Evolutionary conservation across 2,888 invertebrate species (phyloP).

Genomic region (Epiperipatus broadwayi): DNA sequence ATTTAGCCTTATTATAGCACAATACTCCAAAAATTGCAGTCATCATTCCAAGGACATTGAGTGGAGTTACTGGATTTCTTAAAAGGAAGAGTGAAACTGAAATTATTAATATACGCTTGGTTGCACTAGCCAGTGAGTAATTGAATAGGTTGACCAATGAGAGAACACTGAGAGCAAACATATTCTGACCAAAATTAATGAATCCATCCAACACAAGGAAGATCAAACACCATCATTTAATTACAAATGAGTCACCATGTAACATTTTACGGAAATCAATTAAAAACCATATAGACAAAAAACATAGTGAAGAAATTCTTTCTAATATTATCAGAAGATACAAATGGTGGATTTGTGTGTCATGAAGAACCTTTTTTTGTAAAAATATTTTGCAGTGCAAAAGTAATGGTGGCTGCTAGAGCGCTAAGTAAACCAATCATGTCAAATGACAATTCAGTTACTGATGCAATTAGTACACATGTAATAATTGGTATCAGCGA

Average conservation of each 20-base stretch:
- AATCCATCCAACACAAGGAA: conserved; percentile 57
- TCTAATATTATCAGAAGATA: conserved; percentile 60
- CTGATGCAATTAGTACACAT: conserved; percentile 74
- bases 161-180: conserved; percentile 79
- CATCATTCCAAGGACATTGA: conserved; percentile 74
- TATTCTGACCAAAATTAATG: conserved; percentile 82
- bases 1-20: conserved; percentile 72
- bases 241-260: conserved; percentile 42
- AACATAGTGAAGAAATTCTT: conserved; percentile 54
- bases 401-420: conserved; percentile 68
- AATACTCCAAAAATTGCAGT: conserved; percentile 74
- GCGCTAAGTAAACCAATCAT: conserved; percentile 64
- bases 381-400: conserved; percentile 79
- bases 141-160: conserved; percentile 73
- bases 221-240: too few relatives aligned
- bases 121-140: conserved; percentile 85
- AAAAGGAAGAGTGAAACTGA: conserved; percentile 63
- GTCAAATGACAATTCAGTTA: conserved; percentile 81
- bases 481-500: conserved; percentile 72
- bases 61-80: conserved; percentile 70
- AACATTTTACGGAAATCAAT: conserved; percentile 45
- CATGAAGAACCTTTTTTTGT: conserved; percentile 79
- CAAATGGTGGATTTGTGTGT: conserved; percentile 73
- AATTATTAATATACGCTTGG: conserved; percentile 80
- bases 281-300: conserved; percentile 61